Evolutionary conservation across 92 coral and sea anemone species (phyloP).

Genomic region (Paramuricea clavata): DNA sequence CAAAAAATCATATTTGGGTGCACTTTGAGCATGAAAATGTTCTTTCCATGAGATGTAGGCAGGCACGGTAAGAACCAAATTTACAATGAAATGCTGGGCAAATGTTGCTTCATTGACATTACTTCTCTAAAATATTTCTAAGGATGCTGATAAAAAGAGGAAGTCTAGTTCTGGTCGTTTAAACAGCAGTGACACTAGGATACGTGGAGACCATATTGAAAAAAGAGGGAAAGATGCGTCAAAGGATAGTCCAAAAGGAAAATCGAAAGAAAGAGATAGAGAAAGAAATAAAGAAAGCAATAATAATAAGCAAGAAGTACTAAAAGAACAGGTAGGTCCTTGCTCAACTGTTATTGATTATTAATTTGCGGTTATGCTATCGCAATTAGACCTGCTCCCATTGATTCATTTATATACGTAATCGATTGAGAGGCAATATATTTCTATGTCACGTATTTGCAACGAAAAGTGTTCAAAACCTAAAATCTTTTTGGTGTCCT

Average conservation of each 20-base stretch:
- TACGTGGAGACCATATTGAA: conserved; percentile 56
- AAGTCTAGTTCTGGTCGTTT: conserved; percentile 73
- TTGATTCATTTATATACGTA: too few relatives aligned
- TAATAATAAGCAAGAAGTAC: conserved; percentile 20
- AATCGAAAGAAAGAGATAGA: conserved; percentile 66
- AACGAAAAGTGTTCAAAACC: too few relatives aligned
- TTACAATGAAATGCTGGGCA: not conserved
- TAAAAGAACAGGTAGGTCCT: not conserved
- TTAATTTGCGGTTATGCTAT: too few relatives aligned
- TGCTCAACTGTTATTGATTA: not conserved
- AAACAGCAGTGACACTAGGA: conserved; percentile 76
- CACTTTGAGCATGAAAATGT: too few relatives aligned
- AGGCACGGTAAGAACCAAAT: too few relatives aligned
- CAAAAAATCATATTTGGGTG: too few relatives aligned
- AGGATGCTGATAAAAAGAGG: conserved; percentile 58
- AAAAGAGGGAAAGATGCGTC: conserved; percentile 63
- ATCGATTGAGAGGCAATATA: too few relatives aligned
- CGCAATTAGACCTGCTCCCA: too few relatives aligned
- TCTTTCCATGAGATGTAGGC: too few relatives aligned
- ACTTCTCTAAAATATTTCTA: not conserved
- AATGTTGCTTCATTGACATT: not conserved
- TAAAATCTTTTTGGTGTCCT: too few relatives aligned
- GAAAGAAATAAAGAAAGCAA: conserved; percentile 68
- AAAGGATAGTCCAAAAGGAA: conserved; percentile 67
- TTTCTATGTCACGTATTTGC: too few relatives aligned